These are phyloP conservation scores for Andrena praecox DNA, from an alignment of 2,888 invertebrate genomes.

Conservation along the genomic window DNA sequence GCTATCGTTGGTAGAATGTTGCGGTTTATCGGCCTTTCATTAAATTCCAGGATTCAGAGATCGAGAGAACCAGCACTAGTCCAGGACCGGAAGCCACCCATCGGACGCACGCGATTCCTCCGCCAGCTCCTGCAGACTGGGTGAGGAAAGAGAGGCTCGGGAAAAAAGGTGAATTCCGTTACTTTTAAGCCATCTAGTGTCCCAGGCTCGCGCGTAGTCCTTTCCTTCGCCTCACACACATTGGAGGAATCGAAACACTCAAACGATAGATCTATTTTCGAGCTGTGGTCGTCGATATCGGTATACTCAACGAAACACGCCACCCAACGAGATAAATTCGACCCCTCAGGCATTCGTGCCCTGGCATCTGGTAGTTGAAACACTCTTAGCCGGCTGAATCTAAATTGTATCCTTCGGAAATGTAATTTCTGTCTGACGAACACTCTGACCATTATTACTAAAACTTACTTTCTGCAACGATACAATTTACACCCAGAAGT, in stretches of 20 bases:
- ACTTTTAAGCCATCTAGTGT: constrained; percentile 88
- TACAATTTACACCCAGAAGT: neutral
- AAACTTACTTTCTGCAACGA: neutral
- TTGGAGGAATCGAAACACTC: constrained; percentile 9
- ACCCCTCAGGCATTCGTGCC: constrained; percentile 10
- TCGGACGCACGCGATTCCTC: constrained; percentile 85
- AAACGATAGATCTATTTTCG: constrained; percentile 1
- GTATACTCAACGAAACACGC: constrained; percentile 1
- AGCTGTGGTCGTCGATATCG: constrained; percentile 15
- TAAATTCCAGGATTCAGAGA: constrained; percentile 80
- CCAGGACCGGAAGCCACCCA: constrained; percentile 83
- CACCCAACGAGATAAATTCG: constrained; percentile 3
- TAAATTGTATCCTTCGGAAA: neutral
- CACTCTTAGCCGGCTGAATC: neutral
- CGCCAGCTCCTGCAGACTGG: constrained; percentile 91
- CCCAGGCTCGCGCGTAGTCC: constrained; percentile 29
- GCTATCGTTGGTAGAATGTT: too few species aligned
- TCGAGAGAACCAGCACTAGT: constrained; percentile 84
- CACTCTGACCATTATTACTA: neutral
- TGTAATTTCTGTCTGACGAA: neutral
- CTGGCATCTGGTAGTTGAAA: neutral
- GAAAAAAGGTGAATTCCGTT: constrained; percentile 97
- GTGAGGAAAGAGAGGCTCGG: constrained; percentile 94
- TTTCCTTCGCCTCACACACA: constrained; percentile 32
- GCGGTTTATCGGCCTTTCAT: neutral